phyloP scores from a whole-genome alignment of 2,113 vertebrate genomes.

The Plecotus auritus region DNA sequence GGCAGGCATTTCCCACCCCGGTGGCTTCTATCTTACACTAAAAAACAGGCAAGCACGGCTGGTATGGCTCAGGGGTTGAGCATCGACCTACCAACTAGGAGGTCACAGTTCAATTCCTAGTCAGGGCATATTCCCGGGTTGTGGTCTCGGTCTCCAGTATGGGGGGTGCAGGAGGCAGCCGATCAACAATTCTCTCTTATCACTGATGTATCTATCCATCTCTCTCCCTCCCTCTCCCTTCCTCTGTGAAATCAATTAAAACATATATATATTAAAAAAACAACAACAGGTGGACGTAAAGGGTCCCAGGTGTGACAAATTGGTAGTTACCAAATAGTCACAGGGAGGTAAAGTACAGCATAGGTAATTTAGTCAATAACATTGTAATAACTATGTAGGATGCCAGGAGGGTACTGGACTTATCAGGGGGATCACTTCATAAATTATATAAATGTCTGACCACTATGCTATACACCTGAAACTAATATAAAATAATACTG shows the following conservation, averaged over 20 bases:
- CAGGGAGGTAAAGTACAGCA: neutral
- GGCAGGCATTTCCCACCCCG: neutral
- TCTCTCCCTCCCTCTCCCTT: too few species aligned
- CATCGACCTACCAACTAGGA: too few species aligned
- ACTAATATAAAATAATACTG: neutral
- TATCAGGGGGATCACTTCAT: neutral
- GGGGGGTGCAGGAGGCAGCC: too few species aligned
- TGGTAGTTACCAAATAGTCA: neutral
- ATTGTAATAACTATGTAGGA: neutral
- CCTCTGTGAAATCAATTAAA: too few species aligned
- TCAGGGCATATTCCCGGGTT: too few species aligned
- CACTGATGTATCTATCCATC: too few species aligned
- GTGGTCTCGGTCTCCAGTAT: too few species aligned
- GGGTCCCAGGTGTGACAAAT: neutral
- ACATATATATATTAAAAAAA: neutral
- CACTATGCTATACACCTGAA: neutral
- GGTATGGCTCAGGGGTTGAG: too few species aligned
- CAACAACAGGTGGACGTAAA: neutral
- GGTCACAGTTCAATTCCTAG: too few species aligned
- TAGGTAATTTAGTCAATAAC: neutral
- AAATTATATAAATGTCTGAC: neutral
- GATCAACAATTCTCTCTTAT: too few species aligned
- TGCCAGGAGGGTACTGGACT: neutral
- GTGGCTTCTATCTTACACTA: neutral
- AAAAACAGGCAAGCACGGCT: neutral